phyloP scores from a whole-genome alignment of 2,888 invertebrate species.

The Cantharis lateralis region DNA sequence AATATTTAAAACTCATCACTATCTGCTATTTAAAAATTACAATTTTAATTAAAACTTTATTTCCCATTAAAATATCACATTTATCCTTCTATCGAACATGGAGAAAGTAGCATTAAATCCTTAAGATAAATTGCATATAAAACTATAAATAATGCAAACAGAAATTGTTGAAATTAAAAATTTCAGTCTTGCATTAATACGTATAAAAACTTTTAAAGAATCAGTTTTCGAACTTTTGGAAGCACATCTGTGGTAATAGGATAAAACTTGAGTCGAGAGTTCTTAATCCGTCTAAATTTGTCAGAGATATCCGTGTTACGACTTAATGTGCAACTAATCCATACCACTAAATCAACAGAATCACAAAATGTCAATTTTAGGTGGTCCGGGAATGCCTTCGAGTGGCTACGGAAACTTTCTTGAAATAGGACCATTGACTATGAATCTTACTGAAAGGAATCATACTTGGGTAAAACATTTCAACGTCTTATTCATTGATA shows the following conservation, averaged over 20 bases:
- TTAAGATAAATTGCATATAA: no score
- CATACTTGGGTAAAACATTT: slow-evolving; percentile 60
- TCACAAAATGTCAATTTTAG: slow-evolving; percentile 33
- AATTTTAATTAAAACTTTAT: neutral
- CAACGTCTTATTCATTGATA: slow-evolving; percentile 86
- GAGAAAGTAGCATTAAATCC: neutral
- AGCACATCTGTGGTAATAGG: slow-evolving; percentile 11
- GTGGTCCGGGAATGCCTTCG: slow-evolving; percentile 50
- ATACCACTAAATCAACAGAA: slow-evolving; percentile 20
- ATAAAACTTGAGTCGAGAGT: slow-evolving; percentile 23
- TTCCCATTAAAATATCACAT: neutral
- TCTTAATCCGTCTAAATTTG: slow-evolving; percentile 30
- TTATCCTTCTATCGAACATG: neutral
- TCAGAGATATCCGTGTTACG: slow-evolving; percentile 24
- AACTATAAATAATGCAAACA: neutral
- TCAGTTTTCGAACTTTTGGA: slow-evolving; percentile 1
- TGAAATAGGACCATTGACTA: slow-evolving; percentile 63
- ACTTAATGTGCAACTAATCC: slow-evolving; percentile 21
- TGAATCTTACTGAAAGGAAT: slow-evolving; percentile 57
- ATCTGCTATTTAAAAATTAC: no score
- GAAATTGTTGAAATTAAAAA: neutral
- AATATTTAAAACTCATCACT: no score
- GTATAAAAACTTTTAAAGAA: neutral
- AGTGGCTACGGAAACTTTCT: slow-evolving; percentile 64
- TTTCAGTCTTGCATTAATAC: neutral